These are phyloP conservation scores for Eolophus roseicapilla DNA, from an alignment of 2,113 vertebrate species.

Conservation along the genomic window DNA sequence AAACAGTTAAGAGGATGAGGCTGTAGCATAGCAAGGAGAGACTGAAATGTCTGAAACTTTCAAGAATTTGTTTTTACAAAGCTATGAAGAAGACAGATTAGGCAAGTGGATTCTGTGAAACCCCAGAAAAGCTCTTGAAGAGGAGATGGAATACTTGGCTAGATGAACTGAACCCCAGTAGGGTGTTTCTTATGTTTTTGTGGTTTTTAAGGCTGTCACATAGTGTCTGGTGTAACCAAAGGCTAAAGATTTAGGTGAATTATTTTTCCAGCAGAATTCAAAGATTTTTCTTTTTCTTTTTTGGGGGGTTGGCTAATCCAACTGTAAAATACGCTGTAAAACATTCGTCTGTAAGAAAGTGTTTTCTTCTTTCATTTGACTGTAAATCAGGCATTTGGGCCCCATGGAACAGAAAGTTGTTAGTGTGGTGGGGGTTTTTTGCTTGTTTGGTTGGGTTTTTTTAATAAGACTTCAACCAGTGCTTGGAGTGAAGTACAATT, in stretches of 20 bases:
- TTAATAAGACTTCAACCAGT: background rate
- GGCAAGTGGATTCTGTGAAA: background rate
- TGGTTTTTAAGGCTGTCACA: background rate
- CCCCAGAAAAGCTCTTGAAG: background rate
- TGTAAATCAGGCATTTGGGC: background rate
- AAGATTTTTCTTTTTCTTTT: background rate
- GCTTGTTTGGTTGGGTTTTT: background rate
- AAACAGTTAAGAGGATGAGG: background rate
- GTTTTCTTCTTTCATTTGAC: background rate
- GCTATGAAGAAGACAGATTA: background rate
- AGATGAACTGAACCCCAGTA: background rate
- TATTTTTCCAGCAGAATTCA: background rate
- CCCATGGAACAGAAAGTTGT: background rate
- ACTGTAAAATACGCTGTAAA: background rate
- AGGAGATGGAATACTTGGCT: background rate
- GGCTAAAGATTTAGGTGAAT: background rate
- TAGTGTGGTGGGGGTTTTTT: rapidly evolving
- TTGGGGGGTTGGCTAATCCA: background rate
- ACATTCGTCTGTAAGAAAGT: background rate
- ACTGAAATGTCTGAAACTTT: background rate
- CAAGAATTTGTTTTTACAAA: background rate
- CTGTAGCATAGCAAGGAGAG: background rate
- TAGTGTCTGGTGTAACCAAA: background rate
- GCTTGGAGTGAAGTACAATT: background rate
- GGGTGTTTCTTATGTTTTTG: background rate